These are phyloP conservation scores for Cariama cristata DNA, from an alignment of 2,113 vertebrate genomes.

Conservation along the genomic window DNA sequence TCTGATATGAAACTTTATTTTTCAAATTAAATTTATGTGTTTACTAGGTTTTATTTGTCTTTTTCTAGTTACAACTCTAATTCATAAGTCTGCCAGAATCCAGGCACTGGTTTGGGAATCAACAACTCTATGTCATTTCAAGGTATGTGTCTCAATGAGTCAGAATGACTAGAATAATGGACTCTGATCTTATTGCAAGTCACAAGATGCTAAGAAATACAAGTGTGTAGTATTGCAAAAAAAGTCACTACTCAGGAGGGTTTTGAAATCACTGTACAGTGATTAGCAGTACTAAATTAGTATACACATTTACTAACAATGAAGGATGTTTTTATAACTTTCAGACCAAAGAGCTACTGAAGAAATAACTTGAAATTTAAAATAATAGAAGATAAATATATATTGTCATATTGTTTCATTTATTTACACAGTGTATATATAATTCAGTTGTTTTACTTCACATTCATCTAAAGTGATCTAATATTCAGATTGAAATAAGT, in stretches of 20 bases:
- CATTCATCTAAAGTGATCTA: background rate
- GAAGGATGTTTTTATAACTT: background rate
- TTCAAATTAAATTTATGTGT: background rate
- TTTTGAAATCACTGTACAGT: background rate
- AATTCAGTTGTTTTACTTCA: background rate
- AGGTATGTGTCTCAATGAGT: background rate
- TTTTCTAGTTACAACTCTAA: background rate
- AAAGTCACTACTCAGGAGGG: background rate
- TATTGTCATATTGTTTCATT: background rate
- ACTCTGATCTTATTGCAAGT: background rate
- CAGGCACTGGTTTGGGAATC: background rate
- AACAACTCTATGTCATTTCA: background rate
- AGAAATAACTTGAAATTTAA: background rate
- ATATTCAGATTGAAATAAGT: background rate
- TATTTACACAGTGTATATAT: background rate
- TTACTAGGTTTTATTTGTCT: background rate
- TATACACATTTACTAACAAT: background rate
- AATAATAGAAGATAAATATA: background rate
- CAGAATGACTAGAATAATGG: background rate
- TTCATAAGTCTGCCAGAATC: background rate
- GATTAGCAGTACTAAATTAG: background rate
- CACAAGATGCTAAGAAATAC: background rate
- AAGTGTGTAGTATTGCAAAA: background rate
- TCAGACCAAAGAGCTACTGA: background rate
- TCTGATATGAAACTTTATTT: background rate